A percentile compares a stretch with the other conserved stretches of the same genome.
Evolutionary conservation across 37 sponge, comb jelly and placozoan genomes (phyloP).

Genomic region (Oopsacas minuta): DNA sequence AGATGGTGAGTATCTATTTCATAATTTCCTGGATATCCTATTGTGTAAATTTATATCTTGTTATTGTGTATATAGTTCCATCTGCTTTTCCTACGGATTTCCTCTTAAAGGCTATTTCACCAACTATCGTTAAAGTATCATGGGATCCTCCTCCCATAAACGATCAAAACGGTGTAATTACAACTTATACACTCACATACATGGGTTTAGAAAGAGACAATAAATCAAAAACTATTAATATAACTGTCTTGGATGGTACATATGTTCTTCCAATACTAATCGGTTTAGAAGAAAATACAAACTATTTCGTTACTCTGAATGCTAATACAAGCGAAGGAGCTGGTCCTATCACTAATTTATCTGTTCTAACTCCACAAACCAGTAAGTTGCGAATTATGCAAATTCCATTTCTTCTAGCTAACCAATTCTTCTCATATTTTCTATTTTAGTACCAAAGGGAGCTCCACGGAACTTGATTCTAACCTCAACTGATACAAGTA

Average conservation of each 20-base stretch:
- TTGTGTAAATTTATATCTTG: neutral
- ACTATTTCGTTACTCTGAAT: neutral
- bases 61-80: neutral
- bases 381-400: too few species aligned
- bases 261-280: neutral
- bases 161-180: neutral
- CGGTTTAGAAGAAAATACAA: neutral
- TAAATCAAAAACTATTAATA: neutral
- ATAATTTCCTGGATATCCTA: too few species aligned
- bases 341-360: neutral
- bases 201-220: neutral
- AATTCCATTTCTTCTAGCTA: too few species aligned
- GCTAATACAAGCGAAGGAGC: neutral
- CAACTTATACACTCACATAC: neutral
- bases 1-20: neutral
- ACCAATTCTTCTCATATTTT: too few species aligned
- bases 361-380: neutral
- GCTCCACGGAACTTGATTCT: neutral
- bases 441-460: neutral
- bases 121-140: neutral
- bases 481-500: neutral
- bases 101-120: neutral
- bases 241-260: neutral
- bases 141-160: neutral
- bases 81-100: neutral